Base-by-base conservation (phyloP, 2,113 vertebrate genomes). In the Pseudorasbora parva region DNA sequence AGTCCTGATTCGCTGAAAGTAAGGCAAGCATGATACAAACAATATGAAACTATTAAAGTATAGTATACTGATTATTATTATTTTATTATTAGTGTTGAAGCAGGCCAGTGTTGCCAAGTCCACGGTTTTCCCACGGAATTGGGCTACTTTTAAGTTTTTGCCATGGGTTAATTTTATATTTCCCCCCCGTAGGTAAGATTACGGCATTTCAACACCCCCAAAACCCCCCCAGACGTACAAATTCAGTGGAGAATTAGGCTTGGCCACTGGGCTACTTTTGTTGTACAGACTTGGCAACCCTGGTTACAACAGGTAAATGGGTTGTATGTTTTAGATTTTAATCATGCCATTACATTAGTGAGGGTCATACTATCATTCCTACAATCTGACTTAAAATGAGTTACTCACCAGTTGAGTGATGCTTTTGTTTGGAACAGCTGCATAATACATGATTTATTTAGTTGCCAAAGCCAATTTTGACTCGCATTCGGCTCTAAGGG, bases 351-450 rank as follows among this genome's bases (percentile, higher is more conserved):
- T 66, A 68, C 30, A 68, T 41, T 33, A 68, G 17, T 19, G 17
- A 68, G 33, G 64, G 8, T 68, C 64, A 68, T 4, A 19, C 64
- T 37, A 68, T 68, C 30, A 62, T n/a, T 23, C 68, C 41, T 6
- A 3, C 4, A 27, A 30, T 30, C 8, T 17, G 45, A 4, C 23
- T 27, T 27, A 49, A 47, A 25, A 30, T 73, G 23, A 30, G 71
- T 51, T 51, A 30, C 43, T 51, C 23, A 74, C 43, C 45, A 51
- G 23, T n/a, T 49, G 43, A 73, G 45, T 51, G 23, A 14, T 47
- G 14, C 15, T 25, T 27, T 30, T 74, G 51, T 74, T 51, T 49
- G 43, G 14, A 74, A 30, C 45, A 74, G 71, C 71, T 74, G 71
- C 71, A 74, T 9, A 51, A 74, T 25, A 23, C 7, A 47, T 73